Base-by-base conservation (phyloP, 30 jellyfish, hydroid and myxozoan species). In the Turritopsis rubra region DNA sequence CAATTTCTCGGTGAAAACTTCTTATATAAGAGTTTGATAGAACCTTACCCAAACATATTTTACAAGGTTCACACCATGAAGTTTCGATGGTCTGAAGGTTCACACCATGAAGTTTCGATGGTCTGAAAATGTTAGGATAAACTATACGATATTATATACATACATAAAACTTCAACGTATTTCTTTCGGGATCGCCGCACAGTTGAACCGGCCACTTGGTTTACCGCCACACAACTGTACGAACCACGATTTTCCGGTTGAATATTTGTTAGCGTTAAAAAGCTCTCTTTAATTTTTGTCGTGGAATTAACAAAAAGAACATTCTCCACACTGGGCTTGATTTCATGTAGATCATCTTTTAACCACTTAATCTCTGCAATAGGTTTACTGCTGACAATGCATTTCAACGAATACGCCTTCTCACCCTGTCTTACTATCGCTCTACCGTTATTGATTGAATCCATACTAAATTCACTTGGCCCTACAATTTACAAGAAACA, bases 181-280 rank as follows among this genome's bases (percentile, higher is more conserved):
- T 68, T 68, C 30, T 68, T 68, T 68, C 77, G 9, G 28, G 29
- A 65, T 52, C 83, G 28, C 8, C 54, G 20, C 84, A 85, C 92
- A 9, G 30, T 73, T 75, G 53, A 68, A 29, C 27, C 53, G 24
- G 86, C 90, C 25, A 88, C 97, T 65, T 28, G 73, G 79, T 86
- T 91, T 21, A 24, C 75, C 9, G 85, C 97, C 53, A 66, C 83
- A 66, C 97, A 91, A 21, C 52, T 83, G 88, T 91, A 91, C 52
- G 28, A 75, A 52, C 87, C 97, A 1, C 84, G 28, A 52, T 86
- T 92, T 23, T 75, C 73, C 76, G 87, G 81, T 18, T 82, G 30
- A n/a, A 83, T 87, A 27, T 54, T 28, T 19, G 54, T 60, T 27
- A 91, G 18, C 52, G 28, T 68, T 9, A 91, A 79, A 1, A 54